Conservation (phyloP, 2,797 vertebrate species). For the Cichlasoma orientale region DNA sequence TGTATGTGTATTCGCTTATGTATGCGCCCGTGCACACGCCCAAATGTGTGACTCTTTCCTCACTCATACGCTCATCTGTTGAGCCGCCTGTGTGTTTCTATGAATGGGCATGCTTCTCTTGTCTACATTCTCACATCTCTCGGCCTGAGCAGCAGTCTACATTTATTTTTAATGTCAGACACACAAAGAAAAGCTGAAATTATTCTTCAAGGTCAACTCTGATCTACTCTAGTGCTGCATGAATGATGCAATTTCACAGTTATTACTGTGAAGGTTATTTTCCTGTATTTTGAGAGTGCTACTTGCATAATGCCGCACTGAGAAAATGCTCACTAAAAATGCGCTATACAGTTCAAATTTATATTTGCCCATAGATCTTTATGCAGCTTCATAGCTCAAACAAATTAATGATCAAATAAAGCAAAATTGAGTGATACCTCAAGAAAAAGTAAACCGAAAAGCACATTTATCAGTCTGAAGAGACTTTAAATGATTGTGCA, state of each 20-base stretch:
- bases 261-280: neutral
- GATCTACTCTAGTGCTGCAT: neutral
- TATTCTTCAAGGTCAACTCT: slow-evolving; percentile 14
- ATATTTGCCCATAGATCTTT: neutral
- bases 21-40: slow-evolving; percentile 11
- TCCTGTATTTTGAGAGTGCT: neutral
- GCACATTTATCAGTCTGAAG: neutral
- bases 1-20: neutral
- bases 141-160: neutral
- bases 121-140: slow-evolving; percentile 21
- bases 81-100: slow-evolving; percentile 31
- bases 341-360: neutral
- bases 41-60: slow-evolving; percentile 32
- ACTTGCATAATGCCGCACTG: neutral
- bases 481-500: neutral
- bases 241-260: neutral
- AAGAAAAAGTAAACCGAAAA: neutral
- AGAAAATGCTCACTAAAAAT: neutral
- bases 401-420: neutral
- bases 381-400: neutral
- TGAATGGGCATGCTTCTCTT: slow-evolving; percentile 35
- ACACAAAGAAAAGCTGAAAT: neutral
- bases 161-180: slow-evolving; percentile 23
- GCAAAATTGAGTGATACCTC: neutral
- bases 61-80: slow-evolving; percentile 41